Evolutionary conservation across 2,888 invertebrate species (phyloP).

Genomic region (Orchestes rusci): DNA sequence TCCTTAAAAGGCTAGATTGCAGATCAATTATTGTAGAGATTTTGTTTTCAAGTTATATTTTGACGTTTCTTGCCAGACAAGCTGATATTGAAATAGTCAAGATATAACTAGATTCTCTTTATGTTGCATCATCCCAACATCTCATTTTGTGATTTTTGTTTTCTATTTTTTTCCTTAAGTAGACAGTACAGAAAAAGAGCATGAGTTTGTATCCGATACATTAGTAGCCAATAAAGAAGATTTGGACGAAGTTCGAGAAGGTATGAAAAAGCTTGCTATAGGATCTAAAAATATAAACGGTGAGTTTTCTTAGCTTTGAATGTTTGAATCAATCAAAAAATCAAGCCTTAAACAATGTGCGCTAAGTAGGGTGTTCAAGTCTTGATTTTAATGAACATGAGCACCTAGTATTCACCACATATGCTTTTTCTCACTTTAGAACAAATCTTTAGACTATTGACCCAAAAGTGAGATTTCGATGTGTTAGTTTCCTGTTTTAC

Average conservation of each 20-base stretch:
- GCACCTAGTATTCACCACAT: slow-evolving; percentile 11
- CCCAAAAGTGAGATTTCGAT: too few species aligned
- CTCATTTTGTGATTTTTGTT: slow-evolving; percentile 3
- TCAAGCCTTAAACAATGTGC: too few species aligned
- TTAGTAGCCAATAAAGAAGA: slow-evolving; percentile 60
- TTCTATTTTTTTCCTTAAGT: slow-evolving; percentile 31
- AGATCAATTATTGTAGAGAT: not conserved
- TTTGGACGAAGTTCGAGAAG: slow-evolving; percentile 66
- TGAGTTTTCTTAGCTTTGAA: slow-evolving; percentile 10
- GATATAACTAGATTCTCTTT: too few species aligned
- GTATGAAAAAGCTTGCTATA: slow-evolving; percentile 64
- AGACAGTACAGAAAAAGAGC: slow-evolving; percentile 42
- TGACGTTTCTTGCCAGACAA: too few species aligned
- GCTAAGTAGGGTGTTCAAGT: too few species aligned
- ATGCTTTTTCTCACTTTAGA: slow-evolving; percentile 14
- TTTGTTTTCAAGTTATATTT: too few species aligned
- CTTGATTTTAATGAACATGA: too few species aligned
- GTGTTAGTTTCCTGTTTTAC: slow-evolving; percentile 44
- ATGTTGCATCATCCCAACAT: too few species aligned
- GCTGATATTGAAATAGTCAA: too few species aligned
- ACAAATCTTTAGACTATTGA: too few species aligned
- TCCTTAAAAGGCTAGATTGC: not conserved
- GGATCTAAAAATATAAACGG: slow-evolving; percentile 40
- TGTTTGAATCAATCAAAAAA: not conserved
- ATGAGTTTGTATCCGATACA: slow-evolving; percentile 73